Base-by-base conservation (phyloP, 2,113 vertebrate genomes). In the Megalops atlanticus region DNA sequence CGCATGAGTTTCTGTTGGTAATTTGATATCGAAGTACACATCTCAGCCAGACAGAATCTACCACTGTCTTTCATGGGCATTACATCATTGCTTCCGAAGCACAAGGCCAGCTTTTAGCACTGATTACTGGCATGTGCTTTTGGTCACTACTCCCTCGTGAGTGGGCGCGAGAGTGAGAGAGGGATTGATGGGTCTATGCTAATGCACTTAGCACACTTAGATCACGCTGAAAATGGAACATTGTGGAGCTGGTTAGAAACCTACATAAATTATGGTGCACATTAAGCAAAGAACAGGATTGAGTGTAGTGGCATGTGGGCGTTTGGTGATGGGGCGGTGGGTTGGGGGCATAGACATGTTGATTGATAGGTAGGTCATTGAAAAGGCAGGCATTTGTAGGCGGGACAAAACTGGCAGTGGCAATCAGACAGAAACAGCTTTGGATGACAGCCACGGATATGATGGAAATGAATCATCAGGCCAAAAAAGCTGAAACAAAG, bases 131-230 rank as follows among this genome's bases (percentile, higher is more conserved):
- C 52, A 40, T 38, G 10, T 79, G 38, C 64, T 33, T 79, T 70
- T 27, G 24, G 73, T n/a, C 5, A 45, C 38, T 38, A 33, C 38
- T 43, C 77, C 77, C 39, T 18, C 2, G n/a, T 21, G 24, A 16
- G 31, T 68, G 43, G 49, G 49, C 18, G 43, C 38, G 74, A 73
- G 64, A 72, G 33, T 70, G 41, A 64, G 72, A 79, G 54, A 68
- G 35, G 68, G 75, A 49, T 41, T 81, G 78, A 84, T 80, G 76
- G 54, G 69, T 74, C 40, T 74, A 18, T 16, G 43, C 52, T 58
- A 58, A 18, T 58, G 52, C 18, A 4, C 15, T 58, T n/a, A 3
- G 24, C 52, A 58, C 4, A 58, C n/a, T n/a, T 4, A 58, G 31
- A 35, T 78, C 45, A 31, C 77, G 40, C 33, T 72, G n/a, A 31